Base-by-base conservation (phyloP, 2,113 vertebrate species). In the Arothron firmamentum region DNA sequence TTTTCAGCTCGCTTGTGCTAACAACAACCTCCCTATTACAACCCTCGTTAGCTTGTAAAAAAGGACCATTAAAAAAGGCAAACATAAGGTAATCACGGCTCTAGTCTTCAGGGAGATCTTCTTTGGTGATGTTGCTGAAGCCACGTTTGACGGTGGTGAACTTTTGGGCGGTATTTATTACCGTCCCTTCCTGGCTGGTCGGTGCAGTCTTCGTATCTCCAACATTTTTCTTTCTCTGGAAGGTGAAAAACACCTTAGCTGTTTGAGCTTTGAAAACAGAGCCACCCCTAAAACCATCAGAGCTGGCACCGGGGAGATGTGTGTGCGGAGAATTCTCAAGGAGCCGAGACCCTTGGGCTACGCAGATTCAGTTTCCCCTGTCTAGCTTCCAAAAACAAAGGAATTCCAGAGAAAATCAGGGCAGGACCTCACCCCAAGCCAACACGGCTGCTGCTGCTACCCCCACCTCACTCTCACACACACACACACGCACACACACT, bases 381-480 rank as follows among this genome's bases (percentile, higher is more conserved):
- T 82, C 80, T 81, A 77, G 66, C 75, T 90, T 87, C 82, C 76
- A 88, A 90, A 91, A 86, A 88, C 86, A 88, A 90, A 91, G 85
- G 87, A 90, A 90, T 91, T 90, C 88, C 89, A 84, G 79, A 86
- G 87, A 89, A 91, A 91, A 88, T 85, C 82, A 87, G 88, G 85
- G 78, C 83, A 90, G 82, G 86, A 87, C 85, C 87, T 88, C 75
- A 85, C 77, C 78, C 82, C 74, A 50, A 87, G 83, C 81, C 85
- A 81, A 61, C 56, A 12, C 62, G 43, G 16, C 52, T 43, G 14
- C 67, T 50, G 57, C 70, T 67, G 54, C 59, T 63, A 47, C 58
- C 49, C 49, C 56, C 31, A 53, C 15, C 52, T 42, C 55, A 34
- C 52, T 5, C 68, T 53, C 74, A 34, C 65, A 15, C 59, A 10